Percentiles rank a stretch among this genome's conserved stretches.
Conservation (phyloP, 2,888 invertebrate genomes). For the Malachius bipustulatus region DNA sequence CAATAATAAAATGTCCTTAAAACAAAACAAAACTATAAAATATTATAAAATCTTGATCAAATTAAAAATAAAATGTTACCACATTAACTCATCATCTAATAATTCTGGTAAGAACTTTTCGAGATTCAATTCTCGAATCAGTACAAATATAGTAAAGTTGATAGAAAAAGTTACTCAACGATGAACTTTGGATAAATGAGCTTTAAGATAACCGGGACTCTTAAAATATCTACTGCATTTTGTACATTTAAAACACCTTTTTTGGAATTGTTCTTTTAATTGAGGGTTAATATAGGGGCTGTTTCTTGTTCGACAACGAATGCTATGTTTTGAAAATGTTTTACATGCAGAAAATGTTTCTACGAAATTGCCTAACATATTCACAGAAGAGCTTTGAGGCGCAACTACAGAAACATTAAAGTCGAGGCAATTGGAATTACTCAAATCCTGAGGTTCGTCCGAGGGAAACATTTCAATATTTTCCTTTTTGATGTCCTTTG, state of each 20-base stretch:
- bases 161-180: constrained; percentile 18
- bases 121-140: too few relatives aligned
- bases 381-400: constrained; percentile 19
- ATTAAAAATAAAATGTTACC: too few relatives aligned
- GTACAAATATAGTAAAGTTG: too few relatives aligned
- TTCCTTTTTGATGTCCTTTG: constrained; percentile 18
- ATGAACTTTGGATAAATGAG: constrained; percentile 35
- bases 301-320: constrained; percentile 31
- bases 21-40: too few relatives aligned
- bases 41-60: too few relatives aligned
- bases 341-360: constrained; percentile 20
- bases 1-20: too few relatives aligned
- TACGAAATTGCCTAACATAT: constrained; percentile 25
- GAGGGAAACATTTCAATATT: constrained; percentile 5
- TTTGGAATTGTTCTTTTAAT: constrained; percentile 33
- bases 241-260: constrained; percentile 33
- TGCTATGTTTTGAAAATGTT: constrained; percentile 24
- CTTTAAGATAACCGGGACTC: constrained; percentile 35
- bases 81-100: too few relatives aligned
- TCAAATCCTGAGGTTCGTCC: neutral
- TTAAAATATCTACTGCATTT: constrained; percentile 35
- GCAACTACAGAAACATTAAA: neutral
- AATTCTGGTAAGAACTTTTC: too few relatives aligned
- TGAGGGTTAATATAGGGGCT: constrained; percentile 35
- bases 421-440: neutral